These are phyloP conservation scores for Dipus sagitta DNA, from an alignment of 2,797 vertebrate species.

Conservation along the genomic window DNA sequence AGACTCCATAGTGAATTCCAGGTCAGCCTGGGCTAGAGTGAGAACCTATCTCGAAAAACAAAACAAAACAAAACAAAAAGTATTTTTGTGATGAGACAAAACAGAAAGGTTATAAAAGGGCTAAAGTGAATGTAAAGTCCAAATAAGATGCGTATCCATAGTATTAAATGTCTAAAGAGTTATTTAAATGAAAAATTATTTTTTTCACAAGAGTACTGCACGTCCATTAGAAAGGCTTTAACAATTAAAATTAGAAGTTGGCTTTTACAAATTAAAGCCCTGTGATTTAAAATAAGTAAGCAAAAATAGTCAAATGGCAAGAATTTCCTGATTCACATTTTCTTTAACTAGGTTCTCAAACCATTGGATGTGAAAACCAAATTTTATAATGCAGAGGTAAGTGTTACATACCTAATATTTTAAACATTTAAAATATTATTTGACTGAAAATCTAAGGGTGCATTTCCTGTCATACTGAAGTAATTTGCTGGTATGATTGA, in stretches of 20 bases:
- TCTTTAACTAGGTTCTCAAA: conserved; percentile 97
- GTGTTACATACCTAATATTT: conserved; percentile 72
- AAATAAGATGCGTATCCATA: not conserved
- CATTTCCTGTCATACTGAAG: conserved; percentile 47
- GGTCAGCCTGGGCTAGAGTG: too few relatives aligned
- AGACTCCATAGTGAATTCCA: too few relatives aligned
- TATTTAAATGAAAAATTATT: conserved; percentile 61
- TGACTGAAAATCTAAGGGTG: conserved; percentile 60
- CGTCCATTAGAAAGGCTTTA: conserved; percentile 12
- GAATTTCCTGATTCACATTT: conserved; percentile 87
- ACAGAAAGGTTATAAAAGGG: conserved; percentile 21
- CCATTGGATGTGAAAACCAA: conserved; percentile 99
- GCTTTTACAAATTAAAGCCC: conserved; percentile 9
- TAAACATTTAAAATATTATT: conserved; percentile 48
- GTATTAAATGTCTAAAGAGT: conserved; percentile 51
- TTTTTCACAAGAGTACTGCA: conserved; percentile 2
- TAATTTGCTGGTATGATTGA: conserved; percentile 41
- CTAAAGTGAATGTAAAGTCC: not conserved
- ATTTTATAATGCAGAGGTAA: conserved; percentile 99
- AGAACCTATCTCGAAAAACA: too few relatives aligned
- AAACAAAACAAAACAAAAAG: not conserved
- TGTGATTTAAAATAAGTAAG: conserved; percentile 59
- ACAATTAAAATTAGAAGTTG: conserved; percentile 65
- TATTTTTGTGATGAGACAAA: conserved; percentile 24
- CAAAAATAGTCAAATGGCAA: conserved; percentile 38